phyloP scores from a whole-genome alignment of 2,113 vertebrate genomes.

The Hemibagrus wyckioides region DNA sequence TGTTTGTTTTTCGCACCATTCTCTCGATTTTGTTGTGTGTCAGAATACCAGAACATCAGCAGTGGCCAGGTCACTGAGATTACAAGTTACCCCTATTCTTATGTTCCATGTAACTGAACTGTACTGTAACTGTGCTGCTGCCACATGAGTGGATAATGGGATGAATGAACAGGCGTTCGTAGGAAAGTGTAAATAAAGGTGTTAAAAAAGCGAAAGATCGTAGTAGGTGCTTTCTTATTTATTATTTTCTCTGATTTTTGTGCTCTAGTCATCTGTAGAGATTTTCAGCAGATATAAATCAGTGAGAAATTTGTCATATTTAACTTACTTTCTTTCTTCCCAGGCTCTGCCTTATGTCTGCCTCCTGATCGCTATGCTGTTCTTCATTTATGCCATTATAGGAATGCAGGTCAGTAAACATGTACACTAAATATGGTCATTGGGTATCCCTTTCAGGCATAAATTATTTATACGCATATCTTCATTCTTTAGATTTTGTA shows the following conservation, averaged over 20 bases:
- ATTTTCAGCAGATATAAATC: background rate
- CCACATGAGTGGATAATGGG: background rate
- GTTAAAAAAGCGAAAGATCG: background rate
- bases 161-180: background rate
- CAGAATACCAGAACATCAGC: background rate
- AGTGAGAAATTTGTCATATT: background rate
- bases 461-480: background rate
- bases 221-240: background rate
- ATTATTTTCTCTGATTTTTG: background rate
- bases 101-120: background rate
- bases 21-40: background rate
- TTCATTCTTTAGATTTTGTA: background rate
- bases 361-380: constrained; percentile 96
- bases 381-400: constrained; percentile 98
- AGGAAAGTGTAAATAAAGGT: background rate
- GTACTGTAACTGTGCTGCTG: background rate
- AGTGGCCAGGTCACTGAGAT: background rate
- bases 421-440: background rate
- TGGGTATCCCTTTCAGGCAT: background rate
- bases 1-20: background rate
- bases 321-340: constrained; percentile 14
- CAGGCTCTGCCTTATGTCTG: constrained; percentile 96
- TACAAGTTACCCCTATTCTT: background rate
- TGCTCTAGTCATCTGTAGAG: background rate
- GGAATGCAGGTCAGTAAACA: constrained; percentile 88